A percentile compares a stretch with the other conserved stretches of the same genome.
These are phyloP conservation scores for Perodicticus potto DNA, from an alignment of 2,797 vertebrate genomes.

Conservation along the genomic window DNA sequence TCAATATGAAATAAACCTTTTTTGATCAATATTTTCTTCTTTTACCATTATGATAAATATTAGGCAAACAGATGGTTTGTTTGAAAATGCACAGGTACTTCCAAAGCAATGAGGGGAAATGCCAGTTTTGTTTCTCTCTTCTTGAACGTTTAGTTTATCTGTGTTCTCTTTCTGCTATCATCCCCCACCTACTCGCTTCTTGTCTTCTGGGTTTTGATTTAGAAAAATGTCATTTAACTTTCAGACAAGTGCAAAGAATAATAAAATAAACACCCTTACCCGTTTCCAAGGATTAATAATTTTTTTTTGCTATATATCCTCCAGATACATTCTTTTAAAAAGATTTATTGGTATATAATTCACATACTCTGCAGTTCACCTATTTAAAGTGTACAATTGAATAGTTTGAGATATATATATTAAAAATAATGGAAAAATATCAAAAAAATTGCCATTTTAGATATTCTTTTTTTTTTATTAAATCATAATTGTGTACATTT, in stretches of 20 bases:
- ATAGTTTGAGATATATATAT: not conserved
- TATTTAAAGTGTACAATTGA: not conserved
- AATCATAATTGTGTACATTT: too few species aligned
- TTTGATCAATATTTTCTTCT: not conserved
- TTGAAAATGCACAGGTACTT: not conserved
- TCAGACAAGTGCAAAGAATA: not conserved
- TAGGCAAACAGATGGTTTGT: not conserved
- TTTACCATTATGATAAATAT: not conserved
- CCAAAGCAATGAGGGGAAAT: not conserved
- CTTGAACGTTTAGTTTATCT: not conserved
- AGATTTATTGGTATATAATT: not conserved
- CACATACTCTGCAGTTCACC: not conserved
- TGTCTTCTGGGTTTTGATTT: not conserved
- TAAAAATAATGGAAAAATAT: not conserved
- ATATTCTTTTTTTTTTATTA: not conserved
- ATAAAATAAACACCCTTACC: not conserved
- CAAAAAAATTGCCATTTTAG: not conserved
- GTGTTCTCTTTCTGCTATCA: not conserved
- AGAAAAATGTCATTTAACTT: slow-evolving; percentile 13
- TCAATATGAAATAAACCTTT: not conserved
- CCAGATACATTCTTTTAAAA: not conserved
- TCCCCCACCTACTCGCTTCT: not conserved
- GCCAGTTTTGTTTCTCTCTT: not conserved
- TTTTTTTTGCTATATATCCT: not conserved
- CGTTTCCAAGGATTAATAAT: not conserved